phyloP scores from a whole-genome alignment of 2,113 vertebrate genomes.

The Heterotis niloticus region DNA sequence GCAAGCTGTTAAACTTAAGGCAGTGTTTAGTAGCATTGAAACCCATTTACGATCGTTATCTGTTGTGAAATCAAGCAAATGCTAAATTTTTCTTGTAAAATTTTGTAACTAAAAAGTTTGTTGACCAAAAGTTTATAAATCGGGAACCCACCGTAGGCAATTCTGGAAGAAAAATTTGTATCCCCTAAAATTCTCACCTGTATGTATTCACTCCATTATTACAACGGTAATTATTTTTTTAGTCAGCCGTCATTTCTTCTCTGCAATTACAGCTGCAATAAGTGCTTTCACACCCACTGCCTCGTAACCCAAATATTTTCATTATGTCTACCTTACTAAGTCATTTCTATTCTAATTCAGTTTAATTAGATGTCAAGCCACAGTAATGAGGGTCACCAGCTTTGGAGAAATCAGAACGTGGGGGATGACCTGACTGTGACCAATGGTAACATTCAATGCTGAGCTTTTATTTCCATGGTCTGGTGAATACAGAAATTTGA shows the following conservation, averaged over 20 bases:
- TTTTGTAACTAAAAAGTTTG: too few species aligned
- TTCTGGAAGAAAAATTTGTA: too few species aligned
- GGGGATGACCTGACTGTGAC: background rate
- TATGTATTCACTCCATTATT: too few species aligned
- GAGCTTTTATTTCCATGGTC: background rate
- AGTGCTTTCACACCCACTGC: background rate
- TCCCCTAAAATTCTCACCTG: too few species aligned
- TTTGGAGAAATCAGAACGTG: background rate
- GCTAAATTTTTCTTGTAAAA: too few species aligned
- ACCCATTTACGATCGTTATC: too few species aligned
- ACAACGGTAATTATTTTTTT: background rate
- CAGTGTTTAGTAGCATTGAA: too few species aligned
- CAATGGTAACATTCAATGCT: background rate
- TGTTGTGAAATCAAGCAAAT: too few species aligned
- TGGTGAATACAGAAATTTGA: background rate
- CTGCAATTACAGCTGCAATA: background rate
- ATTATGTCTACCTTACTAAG: conserved; percentile 9
- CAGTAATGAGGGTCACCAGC: conserved; percentile 4
- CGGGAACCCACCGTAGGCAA: too few species aligned
- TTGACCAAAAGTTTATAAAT: too few species aligned
- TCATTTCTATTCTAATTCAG: conserved; percentile 22
- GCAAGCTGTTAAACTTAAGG: too few species aligned
- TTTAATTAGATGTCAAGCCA: conserved; percentile 18
- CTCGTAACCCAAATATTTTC: conserved; percentile 16
- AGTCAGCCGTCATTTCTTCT: background rate